Conservation (phyloP, 2,888 invertebrate species). For the Ennomos erosarius region DNA sequence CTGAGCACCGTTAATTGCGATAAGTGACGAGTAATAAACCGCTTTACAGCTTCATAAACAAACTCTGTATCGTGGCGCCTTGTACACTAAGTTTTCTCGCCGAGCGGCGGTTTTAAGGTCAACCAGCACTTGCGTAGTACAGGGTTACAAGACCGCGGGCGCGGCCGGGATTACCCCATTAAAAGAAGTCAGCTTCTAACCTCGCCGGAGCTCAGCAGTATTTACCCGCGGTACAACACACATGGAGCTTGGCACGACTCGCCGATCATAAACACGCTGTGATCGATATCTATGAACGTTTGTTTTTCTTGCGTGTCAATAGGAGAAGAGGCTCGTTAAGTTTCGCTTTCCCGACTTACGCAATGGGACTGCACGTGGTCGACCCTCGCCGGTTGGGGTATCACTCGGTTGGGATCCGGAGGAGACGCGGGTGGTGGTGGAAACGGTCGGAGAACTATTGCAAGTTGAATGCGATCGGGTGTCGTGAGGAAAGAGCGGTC, state of each 20-base stretch:
- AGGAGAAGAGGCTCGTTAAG: conserved; percentile 71
- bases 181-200: conserved; percentile 61
- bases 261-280: conserved; percentile 66
- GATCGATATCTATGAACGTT: conserved; percentile 71
- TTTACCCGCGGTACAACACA: conserved; percentile 50
- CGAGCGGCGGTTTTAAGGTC: conserved; percentile 69
- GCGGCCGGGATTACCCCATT: conserved; percentile 69
- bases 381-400: conserved; percentile 31
- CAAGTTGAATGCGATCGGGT: conserved; percentile 46
- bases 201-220: conserved; percentile 50
- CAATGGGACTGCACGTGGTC: conserved; percentile 71
- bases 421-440: conserved; percentile 34
- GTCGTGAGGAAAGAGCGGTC: conserved; percentile 61
- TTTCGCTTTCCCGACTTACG: conserved; percentile 68
- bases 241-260: conserved; percentile 52
- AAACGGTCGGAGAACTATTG: conserved; percentile 29
- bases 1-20: conserved; percentile 40
- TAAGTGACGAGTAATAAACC: conserved; percentile 42
- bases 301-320: conserved; percentile 75
- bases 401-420: conserved; percentile 28
- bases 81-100: conserved; percentile 45
- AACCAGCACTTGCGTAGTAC: conserved; percentile 69
- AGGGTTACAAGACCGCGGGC: conserved; percentile 73
- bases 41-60: conserved; percentile 63
- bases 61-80: conserved; percentile 53